Evolutionary conservation across 2,888 invertebrate species (phyloP).

Genomic region (Spodoptera littoralis): DNA sequence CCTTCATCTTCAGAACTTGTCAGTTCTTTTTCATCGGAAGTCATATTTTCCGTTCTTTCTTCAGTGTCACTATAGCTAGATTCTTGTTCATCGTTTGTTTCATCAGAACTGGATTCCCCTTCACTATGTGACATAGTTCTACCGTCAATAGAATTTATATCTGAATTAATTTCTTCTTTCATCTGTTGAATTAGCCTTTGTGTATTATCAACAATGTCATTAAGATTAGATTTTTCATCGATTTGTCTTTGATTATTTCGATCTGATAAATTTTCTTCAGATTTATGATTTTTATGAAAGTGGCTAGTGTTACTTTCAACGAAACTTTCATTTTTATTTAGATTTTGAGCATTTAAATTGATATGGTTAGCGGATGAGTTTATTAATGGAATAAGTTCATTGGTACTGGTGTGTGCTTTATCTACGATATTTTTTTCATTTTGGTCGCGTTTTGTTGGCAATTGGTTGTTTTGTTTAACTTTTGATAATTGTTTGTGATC

Average conservation of each 20-base stretch:
- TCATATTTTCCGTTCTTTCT: conserved; percentile 72
- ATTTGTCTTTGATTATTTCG: conserved; percentile 24
- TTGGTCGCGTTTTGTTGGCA: conserved; percentile 11
- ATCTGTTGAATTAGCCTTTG: conserved; percentile 90
- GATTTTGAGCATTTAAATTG: conserved; percentile 6
- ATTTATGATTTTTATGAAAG: conserved; percentile 3
- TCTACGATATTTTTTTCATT: background rate
- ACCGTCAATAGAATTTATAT: conserved; percentile 86
- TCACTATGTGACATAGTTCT: conserved; percentile 84
- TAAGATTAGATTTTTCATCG: conserved; percentile 77
- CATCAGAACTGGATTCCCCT: conserved; percentile 78
- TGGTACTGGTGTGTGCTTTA: background rate
- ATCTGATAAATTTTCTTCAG: conserved; percentile 12
- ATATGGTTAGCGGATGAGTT: conserved; percentile 1
- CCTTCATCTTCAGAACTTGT: conserved; percentile 65
- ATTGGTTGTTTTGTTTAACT: conserved; percentile 10
- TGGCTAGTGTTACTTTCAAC: conserved; percentile 6
- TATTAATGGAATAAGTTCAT: conserved; percentile 5
- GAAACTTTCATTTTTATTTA: conserved; percentile 11
- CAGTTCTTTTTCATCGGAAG: conserved; percentile 77
- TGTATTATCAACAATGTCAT: conserved; percentile 89
- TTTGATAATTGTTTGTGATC: conserved; percentile 9
- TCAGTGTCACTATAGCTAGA: conserved; percentile 80
- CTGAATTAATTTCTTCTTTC: conserved; percentile 90
- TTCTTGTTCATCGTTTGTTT: conserved; percentile 78